Base-by-base conservation (phyloP, 2,888 invertebrate species). In the Slavum lentiscoides region DNA sequence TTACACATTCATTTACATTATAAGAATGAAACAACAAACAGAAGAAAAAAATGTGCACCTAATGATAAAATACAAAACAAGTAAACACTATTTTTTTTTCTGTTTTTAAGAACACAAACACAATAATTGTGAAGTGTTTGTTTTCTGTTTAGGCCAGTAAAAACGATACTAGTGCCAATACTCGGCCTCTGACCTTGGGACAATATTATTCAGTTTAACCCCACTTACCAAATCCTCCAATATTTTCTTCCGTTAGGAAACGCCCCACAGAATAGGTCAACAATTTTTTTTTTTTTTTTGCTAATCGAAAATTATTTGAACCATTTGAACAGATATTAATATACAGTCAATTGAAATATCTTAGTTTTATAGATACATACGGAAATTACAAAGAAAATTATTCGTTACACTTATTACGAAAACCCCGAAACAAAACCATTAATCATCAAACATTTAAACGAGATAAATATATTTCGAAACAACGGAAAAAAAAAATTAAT, bases 141-240 rank as follows among this genome's bases (percentile, higher is more conserved):
- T 66, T 74, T 74, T 76, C 21, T 76, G 23, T 68, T 76, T 67
- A 59, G 15, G 30, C 59, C 59, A 21, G 39, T 68, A 59, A 43
- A 68, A 49, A n/a, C 8, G 43, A 59, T 68, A 69, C 13, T 55
- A 77, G 62, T 70, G 77, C 77, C 77, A 77, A 77, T 39, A 69
- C 0, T 19, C 17, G 11, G 61, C 69, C 77, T 77, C 58, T 62
- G 77, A 21, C 77, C 77, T 77, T 77, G 77, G 39, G 21, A 61
- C 77, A 77, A 70, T 49, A 49, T 69, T 70, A 77, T 77, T 62
- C 61, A 62, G 69, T 70, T 75, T 53, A 70, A 70, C 75, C 75
- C 75, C 67, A 68, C 75, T 59, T 59, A 59, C 59, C 67, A 68
- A 68, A 43, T 43, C n/a, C 23, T 30, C 30, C 15, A 68, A 67